Conservation (phyloP, 2,113 vertebrate species). For the Nibea coibor region DNA sequence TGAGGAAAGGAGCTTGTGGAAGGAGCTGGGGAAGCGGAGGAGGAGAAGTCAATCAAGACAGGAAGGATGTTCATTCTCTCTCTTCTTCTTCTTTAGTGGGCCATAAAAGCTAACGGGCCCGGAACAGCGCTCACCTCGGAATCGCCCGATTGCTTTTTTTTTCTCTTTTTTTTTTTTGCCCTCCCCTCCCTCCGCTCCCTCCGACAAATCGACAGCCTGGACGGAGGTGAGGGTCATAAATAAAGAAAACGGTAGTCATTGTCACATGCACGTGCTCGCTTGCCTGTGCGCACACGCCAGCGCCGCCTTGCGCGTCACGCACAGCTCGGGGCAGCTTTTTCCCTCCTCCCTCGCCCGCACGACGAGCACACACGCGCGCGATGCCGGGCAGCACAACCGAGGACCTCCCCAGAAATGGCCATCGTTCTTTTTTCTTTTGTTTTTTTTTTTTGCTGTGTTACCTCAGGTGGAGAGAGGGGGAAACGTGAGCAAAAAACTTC, state of each 20-base stretch:
- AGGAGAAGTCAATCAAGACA: constrained; percentile 73
- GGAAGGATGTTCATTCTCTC: constrained; percentile 75
- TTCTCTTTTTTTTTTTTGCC: constrained; percentile 39
- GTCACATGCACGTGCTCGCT: constrained; percentile 49
- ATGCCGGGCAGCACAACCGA: not conserved
- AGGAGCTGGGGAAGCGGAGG: constrained; percentile 46
- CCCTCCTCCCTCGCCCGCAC: constrained; percentile 15
- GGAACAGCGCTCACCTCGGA: constrained; percentile 72
- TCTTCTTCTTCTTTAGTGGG: constrained; percentile 77
- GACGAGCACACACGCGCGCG: constrained; percentile 14
- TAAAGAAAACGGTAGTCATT: constrained; percentile 78
- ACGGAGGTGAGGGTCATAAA: constrained; percentile 83
- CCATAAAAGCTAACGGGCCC: constrained; percentile 82
- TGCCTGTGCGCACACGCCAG: constrained; percentile 26
- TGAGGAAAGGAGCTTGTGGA: constrained; percentile 55
- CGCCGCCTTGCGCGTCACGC: constrained; percentile 39
- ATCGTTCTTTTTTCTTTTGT: constrained; percentile 30
- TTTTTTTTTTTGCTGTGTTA: constrained; percentile 24
- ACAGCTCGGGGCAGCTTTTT: constrained; percentile 59
- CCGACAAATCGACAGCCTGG: constrained; percentile 75
- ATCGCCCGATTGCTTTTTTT: constrained; percentile 69
- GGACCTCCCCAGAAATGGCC: constrained; percentile 61
- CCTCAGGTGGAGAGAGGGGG: constrained; percentile 63
- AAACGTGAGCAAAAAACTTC: constrained; percentile 64
- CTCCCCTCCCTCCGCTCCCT: constrained; percentile 47